These are phyloP conservation scores for Penaeus vannamei DNA, from an alignment of 1,140 invertebrate genomes.

Conservation along the genomic window DNA sequence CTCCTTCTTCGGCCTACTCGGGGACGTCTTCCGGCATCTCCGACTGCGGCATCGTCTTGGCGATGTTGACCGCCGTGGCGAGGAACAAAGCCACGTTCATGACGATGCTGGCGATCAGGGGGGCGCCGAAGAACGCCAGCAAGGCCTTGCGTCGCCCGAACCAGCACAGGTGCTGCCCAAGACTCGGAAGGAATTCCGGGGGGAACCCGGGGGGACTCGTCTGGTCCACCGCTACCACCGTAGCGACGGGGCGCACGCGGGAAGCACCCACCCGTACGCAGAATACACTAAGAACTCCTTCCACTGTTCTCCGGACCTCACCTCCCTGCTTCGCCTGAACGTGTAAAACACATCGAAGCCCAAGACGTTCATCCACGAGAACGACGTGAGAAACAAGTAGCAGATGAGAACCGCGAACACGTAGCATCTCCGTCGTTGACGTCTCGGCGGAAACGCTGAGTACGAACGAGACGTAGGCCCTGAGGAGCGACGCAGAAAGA, in stretches of 20 bases:
- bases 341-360: conserved; percentile 96
- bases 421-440: conserved; percentile 70
- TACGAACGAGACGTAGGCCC: conserved; percentile 73
- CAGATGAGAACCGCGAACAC: conserved; percentile 85
- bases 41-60: conserved; percentile 71
- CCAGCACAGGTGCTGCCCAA: conserved; percentile 72
- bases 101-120: conserved; percentile 72
- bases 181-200: neutral
- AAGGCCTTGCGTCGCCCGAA: conserved; percentile 74
- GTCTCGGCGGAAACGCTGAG: conserved; percentile 66
- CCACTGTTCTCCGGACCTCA: conserved; percentile 26
- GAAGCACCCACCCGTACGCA: neutral
- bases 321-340: conserved; percentile 69
- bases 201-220: neutral
- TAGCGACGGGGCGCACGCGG: neutral
- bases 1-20: conserved; percentile 70
- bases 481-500: conserved; percentile 72
- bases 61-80: conserved; percentile 74
- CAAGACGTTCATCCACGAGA: conserved; percentile 97
- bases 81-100: conserved; percentile 75
- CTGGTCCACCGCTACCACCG: neutral
- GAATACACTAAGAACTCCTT: conserved; percentile 20
- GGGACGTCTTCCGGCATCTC: conserved; percentile 34
- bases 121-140: conserved; percentile 74
- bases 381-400: conserved; percentile 92